Base-by-base conservation (phyloP, 2,888 invertebrate genomes). In the Oeneis ivallda region DNA sequence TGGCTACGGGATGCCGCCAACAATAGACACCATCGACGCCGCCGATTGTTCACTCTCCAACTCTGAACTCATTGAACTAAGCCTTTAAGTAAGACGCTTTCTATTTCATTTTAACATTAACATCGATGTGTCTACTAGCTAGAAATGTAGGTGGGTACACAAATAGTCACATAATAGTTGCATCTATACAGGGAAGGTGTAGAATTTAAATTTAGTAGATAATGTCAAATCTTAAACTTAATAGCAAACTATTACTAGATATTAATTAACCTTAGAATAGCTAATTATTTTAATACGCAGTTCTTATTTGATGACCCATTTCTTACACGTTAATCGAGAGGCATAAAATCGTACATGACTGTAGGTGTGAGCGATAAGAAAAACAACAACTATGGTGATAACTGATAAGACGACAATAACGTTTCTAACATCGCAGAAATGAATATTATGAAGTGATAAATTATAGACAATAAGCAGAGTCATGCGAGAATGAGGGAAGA, bases 1-100 rank as follows among this genome's bases (percentile, higher is more conserved):
- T 80, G 85, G 85, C 85, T 84, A 86, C 89, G 88, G 83, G 89
- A 87, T 88, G 88, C 91, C 87, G 90, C 92, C 89, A 92, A 92
- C 91, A 92, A 92, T 92, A 92, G 92, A 88, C 89, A 88, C 87
- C 74, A 73, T 75, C 75, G 71, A 75, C 67, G 69, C 66, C 43
- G 56, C 45, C 53, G 56, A 47, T 62, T 62, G 43, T 62, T 54
- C 43, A 45, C 11, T 19, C n/a, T 43, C 43, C n/a, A 6, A 32
- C 53, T 62, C 34, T 62, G 8, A 19, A 47, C 15, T 37, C 37
- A 49, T 47, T 59, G 17, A 47, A 59, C 58, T 45, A 49, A 47
- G 49, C 34, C 52, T 26, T 26, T n/a, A 52, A 47, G 17, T 17
- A 15, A 10, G 8, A 9, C 47, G 47, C 15, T 45, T 15, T 45